A percentile compares a stretch with the other conserved stretches of the same genome.
These are phyloP conservation scores for Equus quagga DNA, from an alignment of 2,113 vertebrate genomes.

Conservation along the genomic window DNA sequence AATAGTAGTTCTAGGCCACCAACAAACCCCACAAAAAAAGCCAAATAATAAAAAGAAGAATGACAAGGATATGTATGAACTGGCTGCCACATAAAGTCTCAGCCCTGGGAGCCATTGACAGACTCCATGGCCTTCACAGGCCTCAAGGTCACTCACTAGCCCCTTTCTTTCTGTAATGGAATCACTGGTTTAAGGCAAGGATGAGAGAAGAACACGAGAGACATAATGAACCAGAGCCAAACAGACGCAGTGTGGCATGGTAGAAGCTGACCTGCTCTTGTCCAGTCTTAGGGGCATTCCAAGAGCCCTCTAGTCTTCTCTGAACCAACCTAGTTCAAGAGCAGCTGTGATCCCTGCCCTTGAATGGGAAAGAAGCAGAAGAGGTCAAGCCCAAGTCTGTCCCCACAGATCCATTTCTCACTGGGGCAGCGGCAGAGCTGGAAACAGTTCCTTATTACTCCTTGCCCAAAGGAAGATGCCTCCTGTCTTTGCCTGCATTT, in stretches of 20 bases:
- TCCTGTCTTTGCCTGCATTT: slow-evolving; percentile 95
- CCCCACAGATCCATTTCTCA: not conserved
- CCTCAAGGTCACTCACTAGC: not conserved
- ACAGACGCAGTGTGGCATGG: not conserved
- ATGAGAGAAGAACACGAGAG: not conserved
- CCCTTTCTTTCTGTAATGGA: not conserved
- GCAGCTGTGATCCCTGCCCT: not conserved
- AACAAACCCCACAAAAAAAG: not conserved
- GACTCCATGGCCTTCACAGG: not conserved
- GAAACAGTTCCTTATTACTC: slow-evolving; percentile 29
- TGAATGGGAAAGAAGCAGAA: not conserved
- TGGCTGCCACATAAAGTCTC: not conserved
- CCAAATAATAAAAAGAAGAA: not conserved
- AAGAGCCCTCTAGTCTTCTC: not conserved
- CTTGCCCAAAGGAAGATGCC: slow-evolving; percentile 89
- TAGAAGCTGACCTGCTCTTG: not conserved
- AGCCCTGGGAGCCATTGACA: not conserved
- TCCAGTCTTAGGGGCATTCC: not conserved
- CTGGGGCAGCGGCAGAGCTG: not conserved
- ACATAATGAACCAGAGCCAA: not conserved
- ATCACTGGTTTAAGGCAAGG: not conserved
- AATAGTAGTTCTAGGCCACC: not conserved
- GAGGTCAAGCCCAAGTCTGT: not conserved
- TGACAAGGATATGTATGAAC: slow-evolving; percentile 17
- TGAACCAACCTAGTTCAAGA: not conserved